Percentiles rank a stretch among this genome's conserved stretches.
Evolutionary conservation across 2,888 invertebrate species (phyloP).

Genomic region (Pegoplata infirma): DNA sequence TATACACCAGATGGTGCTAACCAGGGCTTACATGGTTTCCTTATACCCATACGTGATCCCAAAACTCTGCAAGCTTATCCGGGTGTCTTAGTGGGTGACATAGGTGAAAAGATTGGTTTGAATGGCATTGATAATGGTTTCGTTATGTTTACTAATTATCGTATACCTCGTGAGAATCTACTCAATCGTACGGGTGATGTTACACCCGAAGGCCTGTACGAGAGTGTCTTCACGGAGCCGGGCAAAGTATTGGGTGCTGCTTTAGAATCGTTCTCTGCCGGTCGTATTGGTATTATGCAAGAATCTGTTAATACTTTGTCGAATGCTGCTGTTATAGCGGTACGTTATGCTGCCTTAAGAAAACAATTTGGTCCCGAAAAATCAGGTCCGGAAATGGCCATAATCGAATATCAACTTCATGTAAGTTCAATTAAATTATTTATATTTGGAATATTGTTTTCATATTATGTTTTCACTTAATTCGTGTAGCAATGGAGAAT

Average conservation of each 20-base stretch:
- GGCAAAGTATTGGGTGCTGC: constrained; percentile 91
- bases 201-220: constrained; percentile 90
- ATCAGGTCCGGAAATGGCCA: constrained; percentile 83
- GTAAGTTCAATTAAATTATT: constrained; percentile 78
- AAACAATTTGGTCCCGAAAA: constrained; percentile 87
- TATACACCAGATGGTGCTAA: constrained; percentile 86
- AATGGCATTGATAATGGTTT: constrained; percentile 97
- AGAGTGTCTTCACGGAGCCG: constrained; percentile 93
- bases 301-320: constrained; percentile 79
- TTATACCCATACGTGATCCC: constrained; percentile 90
- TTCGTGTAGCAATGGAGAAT: constrained; percentile 87
- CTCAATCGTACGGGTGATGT: constrained; percentile 94
- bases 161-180: constrained; percentile 90
- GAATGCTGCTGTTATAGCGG: constrained; percentile 84
- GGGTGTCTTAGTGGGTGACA: constrained; percentile 92
- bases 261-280: constrained; percentile 91
- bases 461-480: constrained; percentile 54
- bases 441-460: not conserved
- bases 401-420: constrained; percentile 90
- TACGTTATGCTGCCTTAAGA: constrained; percentile 87
- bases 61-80: constrained; percentile 87
- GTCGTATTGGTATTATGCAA: constrained; percentile 85
- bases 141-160: constrained; percentile 91
- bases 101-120: constrained; percentile 94
- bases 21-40: constrained; percentile 93